phyloP scores from a whole-genome alignment of 2,888 invertebrate species.

The Dolichomitus sp. region DNA sequence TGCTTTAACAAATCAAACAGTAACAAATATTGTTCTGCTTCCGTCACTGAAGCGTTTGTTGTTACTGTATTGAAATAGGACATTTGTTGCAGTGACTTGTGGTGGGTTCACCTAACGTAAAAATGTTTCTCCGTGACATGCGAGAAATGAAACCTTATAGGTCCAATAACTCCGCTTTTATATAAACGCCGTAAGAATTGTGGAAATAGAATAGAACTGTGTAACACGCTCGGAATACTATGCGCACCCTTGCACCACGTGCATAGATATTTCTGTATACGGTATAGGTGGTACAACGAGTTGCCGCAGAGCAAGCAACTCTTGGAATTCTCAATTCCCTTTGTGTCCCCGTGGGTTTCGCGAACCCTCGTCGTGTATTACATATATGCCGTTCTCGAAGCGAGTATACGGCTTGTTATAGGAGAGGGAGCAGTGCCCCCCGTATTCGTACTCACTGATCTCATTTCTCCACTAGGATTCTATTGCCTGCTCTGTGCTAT shows the following conservation, averaged over 20 bases:
- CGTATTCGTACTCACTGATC: slow-evolving; percentile 10
- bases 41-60: no score
- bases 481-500: slow-evolving; percentile 25
- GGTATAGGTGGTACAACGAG: slow-evolving; percentile 11
- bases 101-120: no score
- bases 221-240: neutral
- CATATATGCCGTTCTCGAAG: slow-evolving; percentile 16
- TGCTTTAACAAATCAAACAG: no score
- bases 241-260: neutral
- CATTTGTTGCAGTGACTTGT: no score
- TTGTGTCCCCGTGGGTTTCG: slow-evolving; percentile 52
- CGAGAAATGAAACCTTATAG: neutral
- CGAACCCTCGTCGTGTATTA: slow-evolving; percentile 37
- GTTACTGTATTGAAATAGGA: no score
- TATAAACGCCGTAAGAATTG: neutral
- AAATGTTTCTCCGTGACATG: no score
- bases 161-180: slow-evolving; percentile 9
- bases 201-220: neutral
- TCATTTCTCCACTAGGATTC: slow-evolving; percentile 29
- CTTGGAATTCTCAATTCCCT: slow-evolving; percentile 59
- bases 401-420: neutral
- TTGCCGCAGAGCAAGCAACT: slow-evolving; percentile 35
- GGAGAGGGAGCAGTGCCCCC: slow-evolving; percentile 31
- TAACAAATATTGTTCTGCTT: no score
- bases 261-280: neutral